phyloP scores from a whole-genome alignment of 2,113 vertebrate species.

The Suricata suricatta region DNA sequence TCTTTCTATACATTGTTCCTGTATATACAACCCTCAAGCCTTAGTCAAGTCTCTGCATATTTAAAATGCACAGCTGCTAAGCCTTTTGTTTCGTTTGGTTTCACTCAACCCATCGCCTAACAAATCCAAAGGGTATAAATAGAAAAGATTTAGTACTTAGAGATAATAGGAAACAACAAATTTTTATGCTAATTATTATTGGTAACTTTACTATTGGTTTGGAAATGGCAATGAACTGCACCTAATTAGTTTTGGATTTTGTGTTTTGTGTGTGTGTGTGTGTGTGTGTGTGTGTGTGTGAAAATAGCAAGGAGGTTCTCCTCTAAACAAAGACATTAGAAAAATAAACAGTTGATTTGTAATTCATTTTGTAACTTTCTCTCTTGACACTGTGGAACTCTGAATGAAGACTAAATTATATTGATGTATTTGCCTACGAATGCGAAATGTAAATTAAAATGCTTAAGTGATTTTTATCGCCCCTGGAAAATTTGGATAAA shows the following conservation, averaged over 20 bases:
- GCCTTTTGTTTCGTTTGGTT: neutral
- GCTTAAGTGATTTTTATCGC: neutral
- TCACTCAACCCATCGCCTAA: neutral
- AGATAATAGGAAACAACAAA: constrained; percentile 16
- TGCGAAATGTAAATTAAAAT: neutral
- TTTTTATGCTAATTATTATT: constrained; percentile 61
- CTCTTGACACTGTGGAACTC: neutral
- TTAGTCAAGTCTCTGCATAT: neutral
- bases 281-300: neutral
- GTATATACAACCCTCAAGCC: neutral
- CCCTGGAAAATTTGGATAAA: neutral
- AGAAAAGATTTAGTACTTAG: constrained; percentile 23
- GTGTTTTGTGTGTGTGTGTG: neutral
- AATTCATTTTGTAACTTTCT: neutral
- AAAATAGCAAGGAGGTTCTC: constrained; percentile 1
- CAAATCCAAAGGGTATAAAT: neutral
- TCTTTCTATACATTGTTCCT: constrained; percentile 47
- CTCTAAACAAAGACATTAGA: neutral
- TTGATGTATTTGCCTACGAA: neutral
- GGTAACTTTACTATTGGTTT: constrained; percentile 28
- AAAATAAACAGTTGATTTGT: neutral
- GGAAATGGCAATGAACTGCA: neutral
- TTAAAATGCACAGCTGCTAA: constrained; percentile 37
- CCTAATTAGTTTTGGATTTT: constrained; percentile 49
- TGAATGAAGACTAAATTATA: neutral